Conservation (phyloP, 2,113 vertebrate genomes). For the Ochotona princeps region DNA sequence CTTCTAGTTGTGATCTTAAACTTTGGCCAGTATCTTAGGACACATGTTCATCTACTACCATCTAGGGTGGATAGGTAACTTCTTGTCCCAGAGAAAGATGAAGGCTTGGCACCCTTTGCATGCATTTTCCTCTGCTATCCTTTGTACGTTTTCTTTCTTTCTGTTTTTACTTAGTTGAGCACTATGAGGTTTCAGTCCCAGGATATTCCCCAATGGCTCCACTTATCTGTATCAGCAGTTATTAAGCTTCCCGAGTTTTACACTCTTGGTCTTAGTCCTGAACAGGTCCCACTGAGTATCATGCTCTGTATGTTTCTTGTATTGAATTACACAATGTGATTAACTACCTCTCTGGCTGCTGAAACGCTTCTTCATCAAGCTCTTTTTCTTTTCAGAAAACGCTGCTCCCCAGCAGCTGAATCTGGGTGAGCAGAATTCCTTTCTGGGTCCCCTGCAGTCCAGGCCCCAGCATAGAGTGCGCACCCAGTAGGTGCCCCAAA, state of each 20-base stretch:
- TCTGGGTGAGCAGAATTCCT: neutral
- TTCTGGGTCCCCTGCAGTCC: too few relatives aligned
- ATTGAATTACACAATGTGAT: neutral
- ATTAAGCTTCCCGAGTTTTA: neutral
- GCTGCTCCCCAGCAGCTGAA: neutral
- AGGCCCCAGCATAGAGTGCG: neutral
- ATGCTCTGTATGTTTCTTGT: neutral
- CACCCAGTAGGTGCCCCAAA: neutral
- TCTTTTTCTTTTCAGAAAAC: neutral
- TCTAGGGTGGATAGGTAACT: neutral
- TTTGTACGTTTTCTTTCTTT: fast-evolving
- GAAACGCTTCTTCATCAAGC: neutral
- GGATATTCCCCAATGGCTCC: neutral
- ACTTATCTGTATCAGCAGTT: neutral
- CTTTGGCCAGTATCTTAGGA: neutral
- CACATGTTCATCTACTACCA: neutral
- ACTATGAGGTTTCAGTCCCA: neutral
- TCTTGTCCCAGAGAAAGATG: neutral
- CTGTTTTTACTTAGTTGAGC: neutral
- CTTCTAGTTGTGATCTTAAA: neutral
- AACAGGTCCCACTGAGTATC: neutral
- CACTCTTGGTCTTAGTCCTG: neutral
- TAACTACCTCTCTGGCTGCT: neutral
- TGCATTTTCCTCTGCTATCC: too few relatives aligned
- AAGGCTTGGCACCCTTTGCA: neutral